Conservation (phyloP, 2,888 invertebrate genomes). For the Metallyticus violacea region DNA sequence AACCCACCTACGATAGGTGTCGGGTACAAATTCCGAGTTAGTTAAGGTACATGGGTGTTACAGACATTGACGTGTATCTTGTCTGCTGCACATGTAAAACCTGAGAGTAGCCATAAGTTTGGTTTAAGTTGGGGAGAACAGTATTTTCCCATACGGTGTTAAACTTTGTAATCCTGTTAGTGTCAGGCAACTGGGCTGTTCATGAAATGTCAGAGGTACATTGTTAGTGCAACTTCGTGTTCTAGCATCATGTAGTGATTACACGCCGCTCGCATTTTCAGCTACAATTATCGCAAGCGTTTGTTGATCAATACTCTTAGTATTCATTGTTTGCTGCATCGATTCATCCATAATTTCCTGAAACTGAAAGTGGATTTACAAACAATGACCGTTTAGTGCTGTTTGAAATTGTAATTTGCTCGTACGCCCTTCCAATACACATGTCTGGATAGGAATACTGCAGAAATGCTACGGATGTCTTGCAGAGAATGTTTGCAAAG, state of each 20-base stretch:
- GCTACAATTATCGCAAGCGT: no score
- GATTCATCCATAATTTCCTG: background rate
- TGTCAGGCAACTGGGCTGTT: background rate
- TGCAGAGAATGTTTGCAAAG: background rate
- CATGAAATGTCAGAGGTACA: background rate
- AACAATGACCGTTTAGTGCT: background rate
- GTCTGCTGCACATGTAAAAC: background rate
- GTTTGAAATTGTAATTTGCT: background rate
- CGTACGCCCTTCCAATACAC: background rate
- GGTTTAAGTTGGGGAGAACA: background rate
- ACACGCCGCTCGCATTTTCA: background rate
- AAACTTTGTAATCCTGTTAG: background rate
- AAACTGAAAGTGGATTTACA: background rate
- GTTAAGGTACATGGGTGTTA: no score
- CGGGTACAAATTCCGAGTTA: no score
- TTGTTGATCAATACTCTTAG: background rate
- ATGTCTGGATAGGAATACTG: background rate
- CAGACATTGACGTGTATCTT: no score
- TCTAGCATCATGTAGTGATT: background rate
- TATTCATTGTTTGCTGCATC: background rate
- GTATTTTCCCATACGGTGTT: background rate
- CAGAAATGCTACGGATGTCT: background rate
- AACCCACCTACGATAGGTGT: no score
- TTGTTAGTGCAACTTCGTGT: background rate
- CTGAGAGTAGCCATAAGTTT: background rate